These are phyloP conservation scores for Drepana falcataria DNA, from an alignment of 2,888 invertebrate species.

Conservation along the genomic window DNA sequence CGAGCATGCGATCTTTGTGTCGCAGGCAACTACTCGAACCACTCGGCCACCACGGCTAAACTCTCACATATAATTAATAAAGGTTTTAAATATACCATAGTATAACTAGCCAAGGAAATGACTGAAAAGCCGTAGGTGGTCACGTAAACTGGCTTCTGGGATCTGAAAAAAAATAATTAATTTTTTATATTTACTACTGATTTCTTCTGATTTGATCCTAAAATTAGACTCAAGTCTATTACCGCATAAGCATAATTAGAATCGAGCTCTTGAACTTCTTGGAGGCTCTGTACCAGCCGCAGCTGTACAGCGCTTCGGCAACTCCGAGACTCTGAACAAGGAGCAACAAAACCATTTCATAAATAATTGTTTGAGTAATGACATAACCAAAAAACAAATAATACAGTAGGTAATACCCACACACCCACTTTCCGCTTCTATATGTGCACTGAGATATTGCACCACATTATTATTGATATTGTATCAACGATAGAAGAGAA, in stretches of 20 bases:
- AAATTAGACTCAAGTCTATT: neutral
- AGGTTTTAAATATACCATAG: slow-evolving; percentile 37
- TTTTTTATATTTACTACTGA: neutral
- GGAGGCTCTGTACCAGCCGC: slow-evolving; percentile 56
- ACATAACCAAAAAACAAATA: no score
- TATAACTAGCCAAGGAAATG: slow-evolving; percentile 49
- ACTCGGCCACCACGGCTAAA: no score
- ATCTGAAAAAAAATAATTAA: slow-evolving; percentile 28
- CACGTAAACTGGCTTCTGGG: slow-evolving; percentile 50
- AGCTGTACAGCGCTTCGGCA: slow-evolving; percentile 47
- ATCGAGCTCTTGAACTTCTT: slow-evolving; percentile 44
- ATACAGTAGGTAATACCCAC: no score
- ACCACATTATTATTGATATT: no score
- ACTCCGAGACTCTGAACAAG: slow-evolving; percentile 46
- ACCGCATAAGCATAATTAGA: slow-evolving; percentile 60
- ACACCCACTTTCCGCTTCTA: no score
- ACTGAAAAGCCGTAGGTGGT: slow-evolving; percentile 64
- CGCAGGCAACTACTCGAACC: no score
- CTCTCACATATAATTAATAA: neutral
- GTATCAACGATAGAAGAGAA: no score
- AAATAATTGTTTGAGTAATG: no score
- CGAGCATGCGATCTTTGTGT: no score
- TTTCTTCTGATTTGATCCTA: no score
- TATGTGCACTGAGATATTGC: no score
- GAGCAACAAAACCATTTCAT: neutral